Evolutionary conservation across 1,140 invertebrate genomes (phyloP), one percentile per base, ranked within the genome.

Genomic region (Philopotamus ludificatus): DNA sequence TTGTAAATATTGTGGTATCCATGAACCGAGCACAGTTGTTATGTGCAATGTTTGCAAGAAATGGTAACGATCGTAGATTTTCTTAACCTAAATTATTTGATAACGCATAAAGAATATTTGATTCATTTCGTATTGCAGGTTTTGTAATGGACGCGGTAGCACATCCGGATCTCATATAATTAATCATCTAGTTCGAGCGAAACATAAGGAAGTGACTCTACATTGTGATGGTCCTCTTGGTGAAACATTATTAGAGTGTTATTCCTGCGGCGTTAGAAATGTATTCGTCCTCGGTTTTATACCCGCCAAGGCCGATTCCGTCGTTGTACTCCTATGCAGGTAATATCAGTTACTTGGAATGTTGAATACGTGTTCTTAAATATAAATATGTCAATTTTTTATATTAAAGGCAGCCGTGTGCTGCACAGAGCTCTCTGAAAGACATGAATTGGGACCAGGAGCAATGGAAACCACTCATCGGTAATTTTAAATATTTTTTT

Each of bases 381-480:
- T 34, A 42, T 22, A 55, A 55, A 63, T 67, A 50, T 51, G 49
- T n/a, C n/a, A n/a, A 45, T 9, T 45, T 16, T 25, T 12, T 57
- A 34, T 61, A 45, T 64, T 68, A 39, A 64, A 82, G 81, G 1
- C 94, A 98, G 81, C 97, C 97, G 3, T 99, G 98, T 81, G 96
- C 97, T 54, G 92, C 95, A 3, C 94, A 98, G 77, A 96, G 89
- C 75, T 95, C 93, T 34, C 80, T 97, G 8, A 97, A 98, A 78
- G 97, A 99, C 76, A 97, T 97, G 92, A 99, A 99, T 77, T 99
- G 97, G 95, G 95, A 98, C 83, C 94, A 96, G 77, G 95, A 97
- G 63, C 94, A 98, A 76, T 99, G 97, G 97, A 97, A 98, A 76
- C 97, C 97, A 0, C 80, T 99, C 10, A 97, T 98, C 57, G 67